Conservation (phyloP, 1,140 invertebrate genomes). For the Drosophila cardini region DNA sequence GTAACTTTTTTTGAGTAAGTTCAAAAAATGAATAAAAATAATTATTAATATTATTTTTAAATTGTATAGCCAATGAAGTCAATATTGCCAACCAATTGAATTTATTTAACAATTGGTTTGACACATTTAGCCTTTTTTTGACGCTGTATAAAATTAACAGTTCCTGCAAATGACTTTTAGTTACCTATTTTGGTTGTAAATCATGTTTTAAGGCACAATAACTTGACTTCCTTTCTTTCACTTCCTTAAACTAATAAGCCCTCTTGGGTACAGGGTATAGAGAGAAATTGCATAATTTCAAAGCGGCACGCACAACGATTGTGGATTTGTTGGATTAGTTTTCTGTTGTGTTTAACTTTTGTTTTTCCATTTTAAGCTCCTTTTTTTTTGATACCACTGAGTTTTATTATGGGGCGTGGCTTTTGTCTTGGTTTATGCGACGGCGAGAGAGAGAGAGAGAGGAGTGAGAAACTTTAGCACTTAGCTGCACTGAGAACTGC, state of each 20-base stretch:
- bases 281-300: not conserved
- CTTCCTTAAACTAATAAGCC: conserved; percentile 2
- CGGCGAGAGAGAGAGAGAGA: not conserved
- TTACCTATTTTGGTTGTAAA: no score
- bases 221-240: no score
- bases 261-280: not conserved
- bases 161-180: no score
- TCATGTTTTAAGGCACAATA: no score
- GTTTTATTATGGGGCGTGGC: conserved; percentile 52
- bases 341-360: not conserved
- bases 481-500: conserved; percentile 49
- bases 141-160: no score
- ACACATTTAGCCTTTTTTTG: no score
- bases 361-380: not conserved
- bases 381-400: conserved; percentile 8
- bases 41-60: no score
- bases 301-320: conserved; percentile 28
- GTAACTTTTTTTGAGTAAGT: no score
- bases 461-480: conserved; percentile 61
- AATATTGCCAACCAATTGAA: no score
- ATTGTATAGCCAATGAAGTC: no score
- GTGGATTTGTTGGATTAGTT: conserved; percentile 27
- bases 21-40: no score
- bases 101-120: no score
- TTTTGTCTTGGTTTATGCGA: conserved; percentile 67